Percentiles rank a stretch among this genome's conserved stretches.
Conservation (phyloP, 2,113 vertebrate genomes). For the Semnornis frantzii region DNA sequence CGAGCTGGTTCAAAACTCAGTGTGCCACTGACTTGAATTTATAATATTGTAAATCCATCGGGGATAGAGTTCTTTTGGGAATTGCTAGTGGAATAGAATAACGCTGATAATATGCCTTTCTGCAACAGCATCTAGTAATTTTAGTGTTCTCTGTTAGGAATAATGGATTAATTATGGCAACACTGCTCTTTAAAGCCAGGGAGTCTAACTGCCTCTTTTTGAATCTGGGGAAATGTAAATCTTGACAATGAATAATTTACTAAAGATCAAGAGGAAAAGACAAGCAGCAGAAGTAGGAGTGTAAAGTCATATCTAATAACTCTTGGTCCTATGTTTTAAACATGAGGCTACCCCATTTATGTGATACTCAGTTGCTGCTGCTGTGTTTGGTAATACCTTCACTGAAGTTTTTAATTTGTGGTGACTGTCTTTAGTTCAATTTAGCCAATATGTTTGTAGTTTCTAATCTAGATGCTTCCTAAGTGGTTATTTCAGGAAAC, state of each 20-base stretch:
- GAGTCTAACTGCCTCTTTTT: constrained; percentile 9
- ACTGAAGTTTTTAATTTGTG: constrained; percentile 29
- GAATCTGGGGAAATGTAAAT: constrained; percentile 13
- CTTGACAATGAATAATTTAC: constrained; percentile 50
- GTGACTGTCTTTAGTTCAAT: constrained; percentile 25
- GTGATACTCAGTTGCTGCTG: neutral
- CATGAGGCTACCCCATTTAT: constrained; percentile 4
- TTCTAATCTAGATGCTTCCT: neutral
- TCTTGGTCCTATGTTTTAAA: constrained; percentile 30
- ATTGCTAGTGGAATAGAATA: neutral
- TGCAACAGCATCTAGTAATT: neutral
- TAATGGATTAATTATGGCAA: constrained; percentile 53
- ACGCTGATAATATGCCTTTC: constrained; percentile 15
- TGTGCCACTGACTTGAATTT: neutral
- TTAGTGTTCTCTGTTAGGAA: constrained; percentile 5
- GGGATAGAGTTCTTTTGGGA: constrained; percentile 8
- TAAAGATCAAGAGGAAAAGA: constrained; percentile 28
- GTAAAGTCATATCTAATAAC: constrained; percentile 17
- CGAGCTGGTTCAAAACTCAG: neutral
- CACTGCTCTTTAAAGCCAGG: neutral
- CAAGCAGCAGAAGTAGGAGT: constrained; percentile 13
- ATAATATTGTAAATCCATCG: neutral
- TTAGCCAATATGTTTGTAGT: constrained; percentile 33
- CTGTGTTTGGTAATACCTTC: constrained; percentile 35
- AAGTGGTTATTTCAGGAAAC: constrained; percentile 18